phyloP scores from a whole-genome alignment of 1,140 invertebrate species.

The Drosophila sp. region DNA sequence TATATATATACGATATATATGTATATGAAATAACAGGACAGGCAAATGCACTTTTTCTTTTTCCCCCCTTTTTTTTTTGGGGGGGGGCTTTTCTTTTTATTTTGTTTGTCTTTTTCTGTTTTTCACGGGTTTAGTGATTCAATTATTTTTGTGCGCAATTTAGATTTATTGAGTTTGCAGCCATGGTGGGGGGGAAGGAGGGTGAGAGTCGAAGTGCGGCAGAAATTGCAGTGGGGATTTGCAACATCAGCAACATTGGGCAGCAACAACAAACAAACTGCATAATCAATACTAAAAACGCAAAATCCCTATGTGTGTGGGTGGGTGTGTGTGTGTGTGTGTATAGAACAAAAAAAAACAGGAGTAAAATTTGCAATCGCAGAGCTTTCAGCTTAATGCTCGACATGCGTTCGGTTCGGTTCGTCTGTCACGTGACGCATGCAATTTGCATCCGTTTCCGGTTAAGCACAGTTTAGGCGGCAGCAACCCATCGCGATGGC shows the following conservation, averaged over 20 bases:
- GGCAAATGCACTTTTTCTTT: constrained; percentile 19
- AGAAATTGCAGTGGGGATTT: constrained; percentile 57
- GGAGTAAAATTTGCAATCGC: constrained; percentile 10
- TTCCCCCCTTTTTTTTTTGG: constrained; percentile 32
- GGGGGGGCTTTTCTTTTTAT: neutral
- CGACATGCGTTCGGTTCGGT: constrained; percentile 50
- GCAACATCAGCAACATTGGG: constrained; percentile 58
- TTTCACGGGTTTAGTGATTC: constrained; percentile 59
- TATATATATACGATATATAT: constrained; percentile 4
- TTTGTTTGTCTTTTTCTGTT: constrained; percentile 31
- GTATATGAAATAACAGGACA: constrained; percentile 26
- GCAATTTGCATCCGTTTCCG: constrained; percentile 81
- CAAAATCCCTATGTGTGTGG: constrained; percentile 54
- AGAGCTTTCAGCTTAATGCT: constrained; percentile 76
- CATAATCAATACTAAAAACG: constrained; percentile 78
- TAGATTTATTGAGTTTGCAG: constrained; percentile 79
- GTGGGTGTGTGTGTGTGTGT: constrained; percentile 65
- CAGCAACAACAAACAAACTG: constrained; percentile 51
- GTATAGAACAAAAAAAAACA: constrained; percentile 41
- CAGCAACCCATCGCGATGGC: constrained; percentile 1
- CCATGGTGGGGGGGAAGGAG: constrained; percentile 21
- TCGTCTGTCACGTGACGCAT: constrained; percentile 79
- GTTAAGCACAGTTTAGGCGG: constrained; percentile 48
- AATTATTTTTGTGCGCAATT: constrained; percentile 81
- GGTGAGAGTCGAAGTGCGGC: constrained; percentile 37